A percentile compares a stretch with the other conserved stretches of the same genome.
Evolutionary conservation across 2,888 invertebrate genomes (phyloP).

Genomic region (Perizoma flavofasciatum): DNA sequence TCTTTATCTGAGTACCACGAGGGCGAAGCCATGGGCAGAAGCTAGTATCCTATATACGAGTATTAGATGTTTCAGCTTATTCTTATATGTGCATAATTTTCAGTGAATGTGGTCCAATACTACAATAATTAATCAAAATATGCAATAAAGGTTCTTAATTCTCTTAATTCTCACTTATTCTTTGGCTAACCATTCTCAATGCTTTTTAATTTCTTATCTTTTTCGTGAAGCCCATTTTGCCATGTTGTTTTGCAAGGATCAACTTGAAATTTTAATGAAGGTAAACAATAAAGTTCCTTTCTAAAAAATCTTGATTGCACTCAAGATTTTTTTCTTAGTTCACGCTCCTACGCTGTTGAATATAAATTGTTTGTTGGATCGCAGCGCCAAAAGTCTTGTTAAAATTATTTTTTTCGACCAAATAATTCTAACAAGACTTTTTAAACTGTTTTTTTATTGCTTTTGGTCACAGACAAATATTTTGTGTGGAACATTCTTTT

Average conservation of each 20-base stretch:
- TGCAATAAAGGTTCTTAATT: no score
- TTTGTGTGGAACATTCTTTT: neutral
- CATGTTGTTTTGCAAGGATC: slow-evolving; percentile 26
- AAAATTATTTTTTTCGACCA: slow-evolving; percentile 4
- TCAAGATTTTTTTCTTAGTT: slow-evolving; percentile 28
- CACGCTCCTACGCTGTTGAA: slow-evolving; percentile 26
- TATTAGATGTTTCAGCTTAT: no score
- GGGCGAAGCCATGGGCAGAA: no score
- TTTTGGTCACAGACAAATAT: no score
- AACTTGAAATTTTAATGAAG: slow-evolving; percentile 37
- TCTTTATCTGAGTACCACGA: no score
- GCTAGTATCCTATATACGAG: no score
- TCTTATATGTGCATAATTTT: no score
- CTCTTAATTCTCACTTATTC: no score
- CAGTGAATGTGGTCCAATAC: no score
- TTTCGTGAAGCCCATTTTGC: slow-evolving; percentile 20
- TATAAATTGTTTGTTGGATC: slow-evolving; percentile 25
- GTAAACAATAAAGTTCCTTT: slow-evolving; percentile 38
- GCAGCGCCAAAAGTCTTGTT: slow-evolving; percentile 8
- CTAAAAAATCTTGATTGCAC: slow-evolving; percentile 31
- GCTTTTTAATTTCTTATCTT: slow-evolving; percentile 24
- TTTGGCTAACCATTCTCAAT: slow-evolving; percentile 3
- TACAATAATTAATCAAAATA: no score
- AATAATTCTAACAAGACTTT: slow-evolving; percentile 2
- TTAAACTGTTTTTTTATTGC: neutral